A percentile compares a stretch with the other conserved stretches of the same genome.
These are phyloP conservation scores for Galleria mellonella DNA, from an alignment of 1,140 invertebrate species.

Conservation along the genomic window DNA sequence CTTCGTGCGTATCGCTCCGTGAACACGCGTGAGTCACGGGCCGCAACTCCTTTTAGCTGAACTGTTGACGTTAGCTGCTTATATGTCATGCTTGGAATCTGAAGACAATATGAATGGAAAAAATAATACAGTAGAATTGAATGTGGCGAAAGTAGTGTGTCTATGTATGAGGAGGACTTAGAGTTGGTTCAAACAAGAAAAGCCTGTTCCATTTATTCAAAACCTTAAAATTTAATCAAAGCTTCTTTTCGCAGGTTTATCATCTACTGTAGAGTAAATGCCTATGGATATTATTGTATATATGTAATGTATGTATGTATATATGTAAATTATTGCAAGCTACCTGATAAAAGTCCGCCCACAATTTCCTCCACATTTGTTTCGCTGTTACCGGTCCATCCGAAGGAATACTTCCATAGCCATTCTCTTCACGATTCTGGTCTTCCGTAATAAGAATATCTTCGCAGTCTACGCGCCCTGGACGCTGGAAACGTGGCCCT, in stretches of 20 bases:
- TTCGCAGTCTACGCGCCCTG: constrained; percentile 65
- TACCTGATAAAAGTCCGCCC: constrained; percentile 57
- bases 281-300: too few relatives aligned
- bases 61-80: neutral
- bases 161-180: too few relatives aligned
- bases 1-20: neutral
- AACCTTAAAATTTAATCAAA: too few relatives aligned
- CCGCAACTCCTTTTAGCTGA: neutral
- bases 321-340: too few relatives aligned
- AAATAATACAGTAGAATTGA: too few relatives aligned
- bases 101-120: too few relatives aligned
- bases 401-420: constrained; percentile 32
- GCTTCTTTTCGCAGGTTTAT: too few relatives aligned
- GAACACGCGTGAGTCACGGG: constrained; percentile 1
- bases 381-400: constrained; percentile 25
- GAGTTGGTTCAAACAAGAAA: too few relatives aligned
- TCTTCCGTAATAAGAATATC: constrained; percentile 58
- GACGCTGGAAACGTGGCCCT: constrained; percentile 60
- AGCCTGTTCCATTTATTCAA: too few relatives aligned
- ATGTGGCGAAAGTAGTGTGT: too few relatives aligned
- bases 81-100: neutral
- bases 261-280: too few relatives aligned
- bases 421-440: constrained; percentile 56
- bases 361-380: constrained; percentile 55
- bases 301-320: too few relatives aligned